Percentiles rank a stretch among this genome's conserved stretches.
These are phyloP conservation scores for Nemoura dubitans DNA, from an alignment of 2,888 invertebrate genomes.

Conservation along the genomic window DNA sequence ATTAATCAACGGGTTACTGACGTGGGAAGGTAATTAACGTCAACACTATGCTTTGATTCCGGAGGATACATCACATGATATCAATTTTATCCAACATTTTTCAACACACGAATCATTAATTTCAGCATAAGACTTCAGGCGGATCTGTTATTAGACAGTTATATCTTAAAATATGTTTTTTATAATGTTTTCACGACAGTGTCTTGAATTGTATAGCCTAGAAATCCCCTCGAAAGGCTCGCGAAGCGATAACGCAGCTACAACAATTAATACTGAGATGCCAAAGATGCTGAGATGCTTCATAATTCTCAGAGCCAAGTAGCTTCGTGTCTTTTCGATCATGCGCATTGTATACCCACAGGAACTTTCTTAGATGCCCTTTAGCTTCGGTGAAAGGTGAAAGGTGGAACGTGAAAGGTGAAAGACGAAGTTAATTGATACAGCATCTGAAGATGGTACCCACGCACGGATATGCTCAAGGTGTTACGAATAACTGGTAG, in stretches of 20 bases:
- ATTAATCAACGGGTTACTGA: not conserved
- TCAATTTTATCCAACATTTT: constrained; percentile 16
- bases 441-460: not conserved
- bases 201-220: not conserved
- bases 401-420: not conserved
- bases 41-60: constrained; percentile 18
- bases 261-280: no score
- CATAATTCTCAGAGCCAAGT: no score
- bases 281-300: no score
- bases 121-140: not conserved
- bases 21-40: constrained; percentile 18
- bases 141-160: not conserved
- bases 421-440: not conserved
- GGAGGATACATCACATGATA: constrained; percentile 5
- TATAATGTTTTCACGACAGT: no score
- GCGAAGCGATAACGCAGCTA: no score
- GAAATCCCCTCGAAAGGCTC: not conserved
- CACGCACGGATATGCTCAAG: no score
- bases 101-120: not conserved
- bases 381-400: not conserved
- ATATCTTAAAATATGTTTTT: not conserved
- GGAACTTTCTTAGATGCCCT: not conserved
- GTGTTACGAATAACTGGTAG: no score
- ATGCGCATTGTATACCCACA: no score
- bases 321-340: not conserved